Evolutionary conservation across 2,888 invertebrate species (phyloP), one percentile per base, ranked within the genome.

Genomic region (Lamellibrachia satsuma): DNA sequence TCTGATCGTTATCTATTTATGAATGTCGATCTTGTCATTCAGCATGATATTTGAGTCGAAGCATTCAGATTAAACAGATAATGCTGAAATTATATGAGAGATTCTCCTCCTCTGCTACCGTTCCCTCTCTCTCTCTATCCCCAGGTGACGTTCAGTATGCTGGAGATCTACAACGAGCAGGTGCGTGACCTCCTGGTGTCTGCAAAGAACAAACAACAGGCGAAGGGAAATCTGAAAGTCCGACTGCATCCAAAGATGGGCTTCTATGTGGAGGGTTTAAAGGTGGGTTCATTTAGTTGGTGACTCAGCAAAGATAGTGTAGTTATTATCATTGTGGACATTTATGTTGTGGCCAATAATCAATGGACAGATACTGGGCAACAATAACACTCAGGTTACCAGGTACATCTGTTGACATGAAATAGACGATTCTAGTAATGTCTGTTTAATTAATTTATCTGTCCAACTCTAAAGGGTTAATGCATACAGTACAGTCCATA

Each of bases 241-340:
- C 92, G 95, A 93, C 95, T 95, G 91, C 95, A 95, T 92, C 95
- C 95, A 9, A 94, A 95, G 90, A 90, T 92, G 15, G 95, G 95
- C 1, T 95, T 95, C 93, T 95, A 95, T 92, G 95, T 95, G 8
- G 95, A 95, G 91, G 95, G 95, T 2, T 93, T 95, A 27, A 95
- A 95, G 94, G 95, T 95, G 51, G 52, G 27, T 75, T 9, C 75
- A 75, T 75, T 75, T 15, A 75, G n/a, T 22, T 11, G 6, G 3
- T n/a, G 22, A 75, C 22, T 75, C 75, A 75, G 75, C 75, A 75
- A 75, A 22, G 75, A 22, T 75, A 22, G 75, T n/a, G 9, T 15
- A 22, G 75, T 4, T 22, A 22, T 75, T 75, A 4, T 75, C 6
- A 75, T 75, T 75, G 75, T 15, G 22, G 39, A 75, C 9, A 55